These are phyloP conservation scores for Danaus melanippus DNA, from an alignment of 1,140 invertebrate species.

Conservation along the genomic window DNA sequence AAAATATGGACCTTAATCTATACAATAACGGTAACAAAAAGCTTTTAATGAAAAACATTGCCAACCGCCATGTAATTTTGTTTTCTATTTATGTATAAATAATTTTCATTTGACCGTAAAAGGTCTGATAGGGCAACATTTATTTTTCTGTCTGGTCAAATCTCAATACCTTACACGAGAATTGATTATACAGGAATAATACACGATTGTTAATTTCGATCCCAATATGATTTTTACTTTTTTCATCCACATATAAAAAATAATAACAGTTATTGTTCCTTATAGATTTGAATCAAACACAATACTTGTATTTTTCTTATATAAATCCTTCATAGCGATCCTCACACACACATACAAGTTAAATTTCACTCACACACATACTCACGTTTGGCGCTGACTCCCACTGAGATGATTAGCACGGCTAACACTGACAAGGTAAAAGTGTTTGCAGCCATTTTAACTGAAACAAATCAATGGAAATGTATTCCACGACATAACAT, in stretches of 20 bases:
- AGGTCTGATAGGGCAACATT: slow-evolving; percentile 14
- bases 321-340: neutral
- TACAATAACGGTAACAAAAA: no score
- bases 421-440: slow-evolving; percentile 37
- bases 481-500: no score
- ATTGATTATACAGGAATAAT: no score
- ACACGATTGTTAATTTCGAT: neutral
- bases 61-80: no score
- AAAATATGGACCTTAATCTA: no score
- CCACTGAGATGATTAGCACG: slow-evolving; percentile 45
- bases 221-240: no score
- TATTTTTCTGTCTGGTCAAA: neutral
- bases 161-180: neutral
- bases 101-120: slow-evolving; percentile 18
- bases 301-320: neutral
- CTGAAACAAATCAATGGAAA: slow-evolving; percentile 4
- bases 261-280: no score
- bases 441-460: slow-evolving; percentile 46
- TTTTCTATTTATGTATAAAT: slow-evolving; percentile 2
- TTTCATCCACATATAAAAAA: no score
- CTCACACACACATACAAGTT: neutral
- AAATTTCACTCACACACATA: slow-evolving; percentile 8
- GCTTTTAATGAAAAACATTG: no score
- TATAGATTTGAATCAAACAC: no score
- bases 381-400: slow-evolving; percentile 56